These are phyloP conservation scores for Odontophorus gujanensis DNA, from an alignment of 2,113 vertebrate genomes.

Conservation along the genomic window DNA sequence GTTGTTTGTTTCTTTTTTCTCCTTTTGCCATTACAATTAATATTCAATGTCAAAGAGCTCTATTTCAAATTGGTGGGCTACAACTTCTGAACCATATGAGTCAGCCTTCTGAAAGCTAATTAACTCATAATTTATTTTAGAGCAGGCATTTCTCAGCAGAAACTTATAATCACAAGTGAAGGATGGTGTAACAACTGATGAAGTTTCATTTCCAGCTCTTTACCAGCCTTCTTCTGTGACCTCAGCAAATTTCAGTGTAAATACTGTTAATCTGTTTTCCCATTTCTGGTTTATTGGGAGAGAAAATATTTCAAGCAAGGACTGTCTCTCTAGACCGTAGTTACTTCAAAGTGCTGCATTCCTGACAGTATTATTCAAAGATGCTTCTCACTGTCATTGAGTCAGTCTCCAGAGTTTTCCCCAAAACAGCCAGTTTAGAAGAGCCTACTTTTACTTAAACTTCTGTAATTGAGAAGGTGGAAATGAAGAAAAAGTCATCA, in stretches of 20 bases:
- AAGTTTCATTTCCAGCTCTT: slow-evolving; percentile 7
- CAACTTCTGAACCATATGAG: neutral
- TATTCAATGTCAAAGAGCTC: neutral
- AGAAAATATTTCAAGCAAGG: neutral
- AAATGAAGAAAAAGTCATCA: neutral
- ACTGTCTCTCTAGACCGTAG: neutral
- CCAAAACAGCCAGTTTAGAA: neutral
- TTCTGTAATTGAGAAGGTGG: neutral
- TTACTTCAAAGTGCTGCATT: neutral
- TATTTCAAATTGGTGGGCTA: neutral
- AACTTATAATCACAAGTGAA: neutral
- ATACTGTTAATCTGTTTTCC: neutral
- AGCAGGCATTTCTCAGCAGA: slow-evolving; percentile 17
- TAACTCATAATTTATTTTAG: slow-evolving; percentile 39
- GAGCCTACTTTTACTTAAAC: neutral
- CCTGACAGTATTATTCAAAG: neutral
- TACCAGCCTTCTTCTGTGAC: neutral
- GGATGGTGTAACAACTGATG: neutral
- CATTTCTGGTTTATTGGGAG: neutral
- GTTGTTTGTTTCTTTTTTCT: neutral
- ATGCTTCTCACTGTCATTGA: neutral
- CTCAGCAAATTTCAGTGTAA: neutral
- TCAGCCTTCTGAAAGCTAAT: slow-evolving; percentile 33
- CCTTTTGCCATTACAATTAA: neutral
- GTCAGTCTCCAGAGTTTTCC: neutral